Percentiles rank a stretch among this genome's conserved stretches.
Conservation (phyloP, 2,113 vertebrate genomes). For the Hypocryptadius cinnamomeus region DNA sequence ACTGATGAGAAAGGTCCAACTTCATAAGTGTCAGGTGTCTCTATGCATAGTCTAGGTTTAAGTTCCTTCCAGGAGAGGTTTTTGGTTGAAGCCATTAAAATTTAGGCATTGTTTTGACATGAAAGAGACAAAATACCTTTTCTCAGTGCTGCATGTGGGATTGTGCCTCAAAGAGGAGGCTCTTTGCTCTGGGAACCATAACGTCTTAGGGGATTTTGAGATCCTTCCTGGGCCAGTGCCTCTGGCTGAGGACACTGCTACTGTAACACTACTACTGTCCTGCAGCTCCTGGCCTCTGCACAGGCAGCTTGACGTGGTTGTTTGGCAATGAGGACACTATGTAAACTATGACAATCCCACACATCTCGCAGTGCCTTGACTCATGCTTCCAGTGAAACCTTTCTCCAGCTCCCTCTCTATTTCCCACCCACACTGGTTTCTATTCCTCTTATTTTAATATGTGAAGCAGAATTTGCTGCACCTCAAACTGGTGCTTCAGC, state of each 20-base stretch:
- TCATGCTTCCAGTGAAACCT: background rate
- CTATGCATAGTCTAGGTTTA: background rate
- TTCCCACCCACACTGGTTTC: background rate
- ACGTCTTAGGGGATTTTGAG: fast-evolving
- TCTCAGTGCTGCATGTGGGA: fast-evolving
- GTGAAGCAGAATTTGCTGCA: background rate
- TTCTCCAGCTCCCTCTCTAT: background rate
- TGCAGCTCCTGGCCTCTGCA: background rate
- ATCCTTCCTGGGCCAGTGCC: background rate
- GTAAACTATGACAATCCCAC: background rate
- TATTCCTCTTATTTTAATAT: background rate
- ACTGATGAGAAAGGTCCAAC: background rate
- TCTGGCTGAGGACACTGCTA: background rate
- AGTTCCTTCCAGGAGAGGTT: background rate
- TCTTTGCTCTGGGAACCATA: background rate
- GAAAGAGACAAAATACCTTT: background rate
- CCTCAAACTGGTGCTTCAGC: background rate
- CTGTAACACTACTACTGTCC: background rate
- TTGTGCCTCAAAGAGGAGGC: fast-evolving
- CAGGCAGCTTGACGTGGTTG: background rate
- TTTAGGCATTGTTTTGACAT: background rate
- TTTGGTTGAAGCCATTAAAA: background rate
- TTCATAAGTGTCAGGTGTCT: background rate
- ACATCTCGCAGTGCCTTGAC: background rate
- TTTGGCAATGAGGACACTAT: background rate